Percentiles rank a stretch among this genome's conserved stretches.
phyloP scores from a whole-genome alignment of 2,113 vertebrate species.

The Cervus canadensis region DNA sequence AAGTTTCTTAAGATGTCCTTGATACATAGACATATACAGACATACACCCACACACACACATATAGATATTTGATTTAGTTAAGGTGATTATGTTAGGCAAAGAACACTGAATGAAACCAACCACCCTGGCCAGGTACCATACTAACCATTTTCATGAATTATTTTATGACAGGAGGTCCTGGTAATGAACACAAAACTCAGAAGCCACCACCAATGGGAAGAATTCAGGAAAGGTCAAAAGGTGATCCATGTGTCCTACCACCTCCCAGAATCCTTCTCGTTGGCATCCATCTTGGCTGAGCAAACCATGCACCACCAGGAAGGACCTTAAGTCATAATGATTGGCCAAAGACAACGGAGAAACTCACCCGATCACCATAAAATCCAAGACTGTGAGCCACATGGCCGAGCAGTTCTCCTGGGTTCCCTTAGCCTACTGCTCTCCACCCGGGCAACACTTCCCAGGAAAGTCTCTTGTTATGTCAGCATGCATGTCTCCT shows the following conservation, averaged over 20 bases:
- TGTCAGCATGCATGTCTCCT: not conserved
- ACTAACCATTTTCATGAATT: not conserved
- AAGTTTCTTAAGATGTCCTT: not conserved
- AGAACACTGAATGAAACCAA: not conserved
- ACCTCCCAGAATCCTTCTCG: not conserved
- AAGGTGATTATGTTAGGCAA: not conserved
- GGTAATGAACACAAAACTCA: not conserved
- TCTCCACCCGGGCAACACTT: not conserved
- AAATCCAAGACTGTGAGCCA: not conserved
- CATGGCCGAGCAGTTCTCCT: not conserved
- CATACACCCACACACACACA: not conserved
- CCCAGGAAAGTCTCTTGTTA: not conserved
- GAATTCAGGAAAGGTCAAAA: not conserved
- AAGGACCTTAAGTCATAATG: not conserved
- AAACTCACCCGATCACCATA: not conserved
- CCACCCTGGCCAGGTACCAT: not conserved
- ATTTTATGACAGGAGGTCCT: not conserved
- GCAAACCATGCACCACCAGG: not conserved
- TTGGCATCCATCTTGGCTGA: not conserved
- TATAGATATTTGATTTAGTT: not conserved
- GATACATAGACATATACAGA: not conserved
- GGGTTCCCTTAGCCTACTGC: not conserved
- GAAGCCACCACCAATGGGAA: not conserved
- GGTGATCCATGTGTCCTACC: not conserved
- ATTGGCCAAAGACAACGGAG: not conserved